These are phyloP conservation scores for Gallinago media DNA, from an alignment of 2,113 vertebrate species.

Conservation along the genomic window DNA sequence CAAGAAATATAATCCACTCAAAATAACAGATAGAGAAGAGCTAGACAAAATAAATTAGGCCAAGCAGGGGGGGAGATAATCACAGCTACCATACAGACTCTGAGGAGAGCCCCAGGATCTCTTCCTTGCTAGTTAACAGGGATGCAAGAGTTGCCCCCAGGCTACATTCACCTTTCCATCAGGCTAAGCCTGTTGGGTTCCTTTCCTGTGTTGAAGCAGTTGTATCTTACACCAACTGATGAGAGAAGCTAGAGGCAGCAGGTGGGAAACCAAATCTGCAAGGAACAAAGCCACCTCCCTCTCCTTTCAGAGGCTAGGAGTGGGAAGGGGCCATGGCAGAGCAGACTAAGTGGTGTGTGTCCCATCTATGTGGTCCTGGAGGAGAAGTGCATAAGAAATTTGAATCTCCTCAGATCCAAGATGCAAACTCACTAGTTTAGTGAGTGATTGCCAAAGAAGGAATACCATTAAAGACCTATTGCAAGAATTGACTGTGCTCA, in stretches of 20 bases:
- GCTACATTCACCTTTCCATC: conserved; percentile 45
- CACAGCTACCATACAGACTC: neutral
- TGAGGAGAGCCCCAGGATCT: neutral
- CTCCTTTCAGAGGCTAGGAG: neutral
- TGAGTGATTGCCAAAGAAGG: neutral
- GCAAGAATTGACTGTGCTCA: neutral
- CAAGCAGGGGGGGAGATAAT: neutral
- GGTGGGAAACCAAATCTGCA: neutral
- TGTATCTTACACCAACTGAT: neutral
- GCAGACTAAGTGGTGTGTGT: too few relatives aligned
- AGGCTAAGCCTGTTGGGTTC: neutral
- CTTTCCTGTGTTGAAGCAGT: neutral
- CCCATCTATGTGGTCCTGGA: rapidly evolving
- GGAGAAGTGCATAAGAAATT: neutral
- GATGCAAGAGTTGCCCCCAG: conserved; percentile 7
- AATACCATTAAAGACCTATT: neutral
- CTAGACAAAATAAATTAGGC: neutral
- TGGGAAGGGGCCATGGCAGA: neutral
- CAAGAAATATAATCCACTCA: neutral
- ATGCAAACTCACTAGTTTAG: neutral
- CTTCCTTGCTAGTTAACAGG: neutral
- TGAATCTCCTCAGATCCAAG: neutral
- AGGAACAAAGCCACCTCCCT: neutral
- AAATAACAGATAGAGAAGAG: neutral
- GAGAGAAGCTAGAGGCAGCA: neutral